phyloP scores from a whole-genome alignment of 1,140 invertebrate genomes.

The Oedothorax gibbosus region DNA sequence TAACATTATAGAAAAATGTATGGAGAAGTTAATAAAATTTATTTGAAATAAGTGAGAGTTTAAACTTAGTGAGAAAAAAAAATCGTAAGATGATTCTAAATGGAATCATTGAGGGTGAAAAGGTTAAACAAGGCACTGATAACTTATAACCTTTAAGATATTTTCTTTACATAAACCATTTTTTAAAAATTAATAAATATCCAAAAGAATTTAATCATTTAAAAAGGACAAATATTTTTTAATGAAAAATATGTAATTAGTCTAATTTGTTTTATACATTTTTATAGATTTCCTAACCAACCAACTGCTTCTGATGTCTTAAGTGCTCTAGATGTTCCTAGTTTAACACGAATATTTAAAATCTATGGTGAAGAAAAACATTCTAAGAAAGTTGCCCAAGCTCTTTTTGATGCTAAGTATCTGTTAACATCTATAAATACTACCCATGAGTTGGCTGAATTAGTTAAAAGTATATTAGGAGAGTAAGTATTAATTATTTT shows the following conservation, averaged over 20 bases:
- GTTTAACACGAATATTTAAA: conserved; percentile 86
- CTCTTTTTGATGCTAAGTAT: conserved; percentile 88
- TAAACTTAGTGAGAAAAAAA: too few species aligned
- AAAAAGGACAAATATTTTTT: neutral
- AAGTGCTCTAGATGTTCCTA: conserved; percentile 79
- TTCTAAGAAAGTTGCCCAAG: conserved; percentile 86
- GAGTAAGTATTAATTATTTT: conserved; percentile 1
- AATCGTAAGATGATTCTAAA: too few species aligned
- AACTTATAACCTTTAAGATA: too few species aligned
- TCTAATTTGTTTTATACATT: neutral
- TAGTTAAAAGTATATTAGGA: conserved; percentile 72
- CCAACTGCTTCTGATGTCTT: conserved; percentile 89
- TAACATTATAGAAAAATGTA: too few species aligned
- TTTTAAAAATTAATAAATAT: neutral
- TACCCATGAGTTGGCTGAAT: conserved; percentile 83
- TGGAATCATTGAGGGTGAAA: too few species aligned
- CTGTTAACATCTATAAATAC: conserved; percentile 83
- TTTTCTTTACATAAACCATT: too few species aligned
- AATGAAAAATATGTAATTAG: neutral
- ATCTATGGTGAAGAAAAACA: conserved; percentile 91
- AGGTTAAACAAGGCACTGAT: too few species aligned
- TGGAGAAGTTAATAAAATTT: too few species aligned
- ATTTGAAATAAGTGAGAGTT: too few species aligned
- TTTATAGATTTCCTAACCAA: conserved; percentile 71
- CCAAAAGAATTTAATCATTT: neutral